Base-by-base conservation (phyloP, 2,888 invertebrate species). In the Abrostola tripartita region DNA sequence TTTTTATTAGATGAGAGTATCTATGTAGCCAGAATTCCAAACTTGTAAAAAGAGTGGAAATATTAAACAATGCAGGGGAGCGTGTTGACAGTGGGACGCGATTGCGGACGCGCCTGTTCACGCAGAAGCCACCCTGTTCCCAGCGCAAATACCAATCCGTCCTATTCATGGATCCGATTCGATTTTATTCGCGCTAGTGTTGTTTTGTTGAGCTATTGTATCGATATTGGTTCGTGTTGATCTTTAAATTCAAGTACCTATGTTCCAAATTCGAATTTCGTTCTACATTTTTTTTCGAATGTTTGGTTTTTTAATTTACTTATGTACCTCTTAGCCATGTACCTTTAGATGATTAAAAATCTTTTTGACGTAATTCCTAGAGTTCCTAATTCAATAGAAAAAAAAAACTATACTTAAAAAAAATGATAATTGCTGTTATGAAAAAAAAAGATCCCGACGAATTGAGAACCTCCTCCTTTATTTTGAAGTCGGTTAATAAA, bases 81-180 rank as follows among this genome's bases (percentile, higher is more conserved):
- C 80, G 74, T 83, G 81, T 81, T 82, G 85, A 84, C 85, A 83
- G 77, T 75, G 81, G 72, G 65, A 75, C 69, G 74, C 78, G 79
- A 81, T 81, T 84, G 86, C 79, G 83, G 85, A 71, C 75, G 79
- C 76, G 77, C 67, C 73, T 73, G 73, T 57, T 76, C 85, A 81
- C 81, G 83, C 84, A 85, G 83, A 85, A 82, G 81, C 81, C 83
- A 80, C 83, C 81, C 68, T 85, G 84, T 86, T 85, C 86, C 81
- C 81, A 78, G 71, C 79, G 81, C 85, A 86, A 89, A 88, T 87
- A 88, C 80, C 84, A 82, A 80, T 77, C 65, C 66, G 37, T 59
- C 79, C 81, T 85, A 84, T 85, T 86, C 83, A 83, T 79, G 79
- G 77, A 84, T 81, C 82, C 80, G 81, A 80, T 83, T 77, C 79